Conservation (phyloP, 1,140 invertebrate genomes). For the Drosophila melanica region DNA sequence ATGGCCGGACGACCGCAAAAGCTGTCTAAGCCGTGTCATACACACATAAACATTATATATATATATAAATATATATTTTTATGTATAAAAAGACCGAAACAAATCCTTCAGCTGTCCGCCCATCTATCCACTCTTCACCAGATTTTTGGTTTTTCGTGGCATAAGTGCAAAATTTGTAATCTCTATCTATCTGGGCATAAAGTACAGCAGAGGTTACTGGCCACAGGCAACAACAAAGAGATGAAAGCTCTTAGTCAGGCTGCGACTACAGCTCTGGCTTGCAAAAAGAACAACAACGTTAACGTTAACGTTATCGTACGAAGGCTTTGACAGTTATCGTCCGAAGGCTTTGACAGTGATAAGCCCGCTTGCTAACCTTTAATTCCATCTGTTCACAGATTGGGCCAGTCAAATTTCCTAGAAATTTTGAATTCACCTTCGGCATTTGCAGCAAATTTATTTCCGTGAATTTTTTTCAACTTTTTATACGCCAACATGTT, state of each 20-base stretch:
- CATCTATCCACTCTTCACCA: not conserved
- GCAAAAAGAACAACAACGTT: constrained; percentile 5
- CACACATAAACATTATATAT: constrained; percentile 5
- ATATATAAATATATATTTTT: constrained; percentile 15
- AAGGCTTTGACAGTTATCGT: constrained; percentile 42
- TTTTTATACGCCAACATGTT: too few relatives aligned
- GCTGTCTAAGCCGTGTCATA: constrained; percentile 63
- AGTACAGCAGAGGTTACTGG: constrained; percentile 40
- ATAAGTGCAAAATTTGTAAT: constrained; percentile 82
- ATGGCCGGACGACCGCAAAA: constrained; percentile 68
- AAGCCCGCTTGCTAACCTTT: constrained; percentile 51
- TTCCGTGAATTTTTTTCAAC: constrained; percentile 7
- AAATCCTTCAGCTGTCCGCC: constrained; percentile 33
- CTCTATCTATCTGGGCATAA: constrained; percentile 52
- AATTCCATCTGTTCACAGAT: constrained; percentile 34
- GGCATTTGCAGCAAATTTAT: constrained; percentile 4
- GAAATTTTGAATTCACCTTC: constrained; percentile 2
- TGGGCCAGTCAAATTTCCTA: not conserved
- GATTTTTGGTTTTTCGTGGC: constrained; percentile 39
- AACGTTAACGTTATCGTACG: constrained; percentile 13
- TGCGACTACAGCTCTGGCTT: constrained; percentile 16
- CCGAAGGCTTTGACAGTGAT: constrained; percentile 50
- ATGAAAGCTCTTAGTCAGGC: not conserved
- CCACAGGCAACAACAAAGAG: constrained; percentile 24
- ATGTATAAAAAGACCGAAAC: constrained; percentile 44